These are phyloP conservation scores for Melanotus villosus DNA, from an alignment of 2,888 invertebrate species.

Conservation along the genomic window DNA sequence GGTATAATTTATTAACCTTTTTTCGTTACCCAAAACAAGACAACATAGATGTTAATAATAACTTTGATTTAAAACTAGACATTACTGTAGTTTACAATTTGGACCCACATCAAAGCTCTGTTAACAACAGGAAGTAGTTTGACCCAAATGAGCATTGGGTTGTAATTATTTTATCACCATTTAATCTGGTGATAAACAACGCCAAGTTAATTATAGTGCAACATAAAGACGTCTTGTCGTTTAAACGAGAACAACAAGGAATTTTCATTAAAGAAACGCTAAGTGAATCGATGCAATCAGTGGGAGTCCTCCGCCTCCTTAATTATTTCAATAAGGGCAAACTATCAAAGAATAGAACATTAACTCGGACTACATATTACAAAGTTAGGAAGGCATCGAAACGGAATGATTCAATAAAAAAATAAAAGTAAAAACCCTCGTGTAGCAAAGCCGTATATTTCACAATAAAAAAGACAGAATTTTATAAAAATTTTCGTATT, in stretches of 20 bases:
- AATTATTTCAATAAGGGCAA: background rate
- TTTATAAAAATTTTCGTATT: too few species aligned
- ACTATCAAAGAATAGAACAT: background rate
- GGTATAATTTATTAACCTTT: too few species aligned
- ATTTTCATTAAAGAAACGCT: slow-evolving; percentile 5
- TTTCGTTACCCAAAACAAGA: too few species aligned
- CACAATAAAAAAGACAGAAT: too few species aligned
- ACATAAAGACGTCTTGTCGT: background rate
- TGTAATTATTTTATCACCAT: slow-evolving; percentile 21
- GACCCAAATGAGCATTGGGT: slow-evolving; percentile 28
- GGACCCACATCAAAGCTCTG: background rate
- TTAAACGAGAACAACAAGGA: background rate
- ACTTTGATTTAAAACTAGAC: too few species aligned
- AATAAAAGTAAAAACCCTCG: too few species aligned
- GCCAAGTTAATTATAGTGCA: slow-evolving; percentile 14
- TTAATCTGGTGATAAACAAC: slow-evolving; percentile 18
- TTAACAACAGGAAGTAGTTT: slow-evolving; percentile 13
- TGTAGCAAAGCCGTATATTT: too few species aligned
- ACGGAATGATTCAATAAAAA: too few species aligned
- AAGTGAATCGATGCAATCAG: background rate
- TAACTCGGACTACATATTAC: too few species aligned
- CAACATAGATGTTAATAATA: too few species aligned
- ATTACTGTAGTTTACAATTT: too few species aligned
- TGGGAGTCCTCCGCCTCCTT: background rate
- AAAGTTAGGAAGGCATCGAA: too few species aligned